These are phyloP conservation scores for Ips nitidus DNA, from an alignment of 1,140 invertebrate genomes.

Conservation along the genomic window DNA sequence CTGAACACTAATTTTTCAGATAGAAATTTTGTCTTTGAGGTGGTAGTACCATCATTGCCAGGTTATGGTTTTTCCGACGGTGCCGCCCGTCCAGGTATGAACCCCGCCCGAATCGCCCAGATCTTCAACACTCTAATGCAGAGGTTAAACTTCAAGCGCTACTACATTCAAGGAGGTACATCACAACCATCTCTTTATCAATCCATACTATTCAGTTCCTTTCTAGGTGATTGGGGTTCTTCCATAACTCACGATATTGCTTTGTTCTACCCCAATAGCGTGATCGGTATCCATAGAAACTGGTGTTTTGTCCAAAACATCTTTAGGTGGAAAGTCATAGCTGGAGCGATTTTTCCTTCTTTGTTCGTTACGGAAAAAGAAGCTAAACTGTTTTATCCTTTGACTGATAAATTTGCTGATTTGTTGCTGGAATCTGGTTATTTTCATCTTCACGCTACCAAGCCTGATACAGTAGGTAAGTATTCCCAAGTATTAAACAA, in stretches of 20 bases:
- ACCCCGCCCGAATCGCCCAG: constrained; percentile 64
- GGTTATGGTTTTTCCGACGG: constrained; percentile 74
- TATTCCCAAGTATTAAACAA: not conserved
- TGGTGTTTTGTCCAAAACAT: constrained; percentile 46
- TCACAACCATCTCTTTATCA: constrained; percentile 41
- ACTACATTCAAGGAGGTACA: constrained; percentile 84
- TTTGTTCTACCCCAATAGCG: constrained; percentile 68
- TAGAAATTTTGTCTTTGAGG: constrained; percentile 70
- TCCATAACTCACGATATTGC: constrained; percentile 63
- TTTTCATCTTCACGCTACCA: constrained; percentile 82
- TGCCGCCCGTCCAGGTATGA: constrained; percentile 58
- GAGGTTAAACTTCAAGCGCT: constrained; percentile 73
- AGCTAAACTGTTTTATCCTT: not conserved
- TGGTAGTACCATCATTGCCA: constrained; percentile 62
- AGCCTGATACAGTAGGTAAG: constrained; percentile 86
- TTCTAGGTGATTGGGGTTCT: constrained; percentile 75
- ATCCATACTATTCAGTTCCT: too few species aligned
- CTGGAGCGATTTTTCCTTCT: constrained; percentile 9
- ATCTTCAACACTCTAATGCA: constrained; percentile 83
- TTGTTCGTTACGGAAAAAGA: constrained; percentile 9
- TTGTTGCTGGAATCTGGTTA: constrained; percentile 70
- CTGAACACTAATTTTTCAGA: constrained; percentile 5
- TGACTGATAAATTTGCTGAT: not conserved
- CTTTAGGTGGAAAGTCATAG: not conserved
- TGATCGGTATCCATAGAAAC: constrained; percentile 69